Conservation (phyloP, 2,888 invertebrate species). For the Mayetiola destructor region DNA sequence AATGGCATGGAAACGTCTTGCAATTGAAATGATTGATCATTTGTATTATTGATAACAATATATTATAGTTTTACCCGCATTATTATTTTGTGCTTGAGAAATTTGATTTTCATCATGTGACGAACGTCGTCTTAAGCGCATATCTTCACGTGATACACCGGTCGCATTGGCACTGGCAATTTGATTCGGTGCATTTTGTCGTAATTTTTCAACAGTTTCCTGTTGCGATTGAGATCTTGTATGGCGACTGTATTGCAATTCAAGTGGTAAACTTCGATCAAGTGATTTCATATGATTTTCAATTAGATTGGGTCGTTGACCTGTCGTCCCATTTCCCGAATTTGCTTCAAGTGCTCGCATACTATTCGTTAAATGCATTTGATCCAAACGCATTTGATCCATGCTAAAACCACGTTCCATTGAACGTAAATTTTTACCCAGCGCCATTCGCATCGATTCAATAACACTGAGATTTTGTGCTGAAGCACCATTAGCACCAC, state of each 20-base stretch:
- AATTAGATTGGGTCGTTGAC: slow-evolving; percentile 26
- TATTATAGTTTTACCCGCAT: neutral
- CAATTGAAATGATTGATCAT: neutral
- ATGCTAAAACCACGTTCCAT: slow-evolving; percentile 25
- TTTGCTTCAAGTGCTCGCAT: slow-evolving; percentile 21
- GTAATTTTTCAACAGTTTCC: slow-evolving; percentile 34
- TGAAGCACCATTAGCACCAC: slow-evolving; percentile 13
- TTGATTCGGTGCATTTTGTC: slow-evolving; percentile 31
- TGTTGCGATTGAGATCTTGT: slow-evolving; percentile 21
- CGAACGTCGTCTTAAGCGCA: slow-evolving; percentile 33
- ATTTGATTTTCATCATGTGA: slow-evolving; percentile 36
- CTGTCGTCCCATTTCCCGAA: slow-evolving; percentile 15
- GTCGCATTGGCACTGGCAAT: slow-evolving; percentile 20
- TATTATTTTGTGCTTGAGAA: slow-evolving; percentile 20
- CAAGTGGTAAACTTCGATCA: slow-evolving; percentile 34
- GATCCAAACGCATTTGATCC: slow-evolving; percentile 22
- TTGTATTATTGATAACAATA: neutral
- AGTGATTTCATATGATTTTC: slow-evolving; percentile 36
- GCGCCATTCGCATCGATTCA: slow-evolving; percentile 18
- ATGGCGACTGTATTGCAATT: slow-evolving; percentile 35
- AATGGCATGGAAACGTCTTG: neutral
- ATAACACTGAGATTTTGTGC: slow-evolving; percentile 19
- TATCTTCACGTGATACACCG: slow-evolving; percentile 32
- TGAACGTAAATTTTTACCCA: slow-evolving; percentile 18
- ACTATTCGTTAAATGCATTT: slow-evolving; percentile 15